phyloP scores from a whole-genome alignment of 2,113 vertebrate genomes.

The Macrotus californicus region DNA sequence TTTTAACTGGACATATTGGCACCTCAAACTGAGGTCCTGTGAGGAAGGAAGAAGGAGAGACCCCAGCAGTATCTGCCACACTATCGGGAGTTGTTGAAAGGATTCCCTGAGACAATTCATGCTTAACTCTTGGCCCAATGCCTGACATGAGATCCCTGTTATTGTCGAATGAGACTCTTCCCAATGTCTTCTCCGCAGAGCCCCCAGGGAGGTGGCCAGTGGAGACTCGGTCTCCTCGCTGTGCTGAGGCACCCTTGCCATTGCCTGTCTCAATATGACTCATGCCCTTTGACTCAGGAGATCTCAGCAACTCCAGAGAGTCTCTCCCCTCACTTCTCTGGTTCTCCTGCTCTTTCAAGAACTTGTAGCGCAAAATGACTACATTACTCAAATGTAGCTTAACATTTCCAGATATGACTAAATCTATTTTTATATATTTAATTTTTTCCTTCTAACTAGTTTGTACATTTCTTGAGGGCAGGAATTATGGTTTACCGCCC shows the following conservation, averaged over 20 bases:
- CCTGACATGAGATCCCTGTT: background rate
- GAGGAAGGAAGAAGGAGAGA: background rate
- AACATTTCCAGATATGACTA: background rate
- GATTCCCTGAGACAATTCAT: background rate
- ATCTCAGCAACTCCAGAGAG: background rate
- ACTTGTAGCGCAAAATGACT: background rate
- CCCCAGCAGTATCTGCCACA: background rate
- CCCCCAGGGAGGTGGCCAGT: background rate
- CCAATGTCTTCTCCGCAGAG: background rate
- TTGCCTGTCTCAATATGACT: background rate
- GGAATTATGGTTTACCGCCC: background rate
- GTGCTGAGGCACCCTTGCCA: background rate
- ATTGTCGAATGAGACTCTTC: background rate
- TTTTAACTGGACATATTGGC: background rate
- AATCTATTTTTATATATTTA: background rate
- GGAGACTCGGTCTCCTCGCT: background rate
- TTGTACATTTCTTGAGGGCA: background rate
- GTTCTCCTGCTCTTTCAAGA: background rate
- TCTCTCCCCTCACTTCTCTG: background rate
- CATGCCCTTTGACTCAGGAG: background rate
- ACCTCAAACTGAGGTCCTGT: background rate
- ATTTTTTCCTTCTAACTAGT: background rate
- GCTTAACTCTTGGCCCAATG: background rate
- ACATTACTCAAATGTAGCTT: background rate
- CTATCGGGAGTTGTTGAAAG: background rate